Percentiles rank a stretch among this genome's conserved stretches.
phyloP scores from a whole-genome alignment of 2,797 vertebrate species.

The Erpetoichthys calabaricus region DNA sequence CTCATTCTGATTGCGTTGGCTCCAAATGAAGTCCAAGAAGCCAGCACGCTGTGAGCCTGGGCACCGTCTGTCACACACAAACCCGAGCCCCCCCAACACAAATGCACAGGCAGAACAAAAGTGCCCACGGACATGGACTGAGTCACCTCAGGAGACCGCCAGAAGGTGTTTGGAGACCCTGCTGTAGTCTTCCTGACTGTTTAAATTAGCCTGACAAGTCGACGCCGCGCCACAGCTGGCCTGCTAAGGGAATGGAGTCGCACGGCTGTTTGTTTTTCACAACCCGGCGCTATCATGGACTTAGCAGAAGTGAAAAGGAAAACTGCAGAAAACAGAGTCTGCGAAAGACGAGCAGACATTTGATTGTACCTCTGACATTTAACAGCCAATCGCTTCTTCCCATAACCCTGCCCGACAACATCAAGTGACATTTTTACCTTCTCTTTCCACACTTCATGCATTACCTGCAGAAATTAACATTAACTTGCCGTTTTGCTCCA shows the following conservation, averaged over 20 bases:
- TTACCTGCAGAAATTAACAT: constrained; percentile 65
- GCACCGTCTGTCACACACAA: too few relatives aligned
- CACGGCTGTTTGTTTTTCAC: constrained; percentile 44
- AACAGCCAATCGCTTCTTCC: constrained; percentile 50
- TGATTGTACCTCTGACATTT: constrained; percentile 58
- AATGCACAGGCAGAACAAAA: too few relatives aligned
- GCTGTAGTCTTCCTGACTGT: constrained; percentile 38
- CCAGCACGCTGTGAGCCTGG: too few relatives aligned
- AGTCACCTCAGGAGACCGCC: too few relatives aligned
- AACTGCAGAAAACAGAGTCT: constrained; percentile 25
- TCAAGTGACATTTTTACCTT: constrained; percentile 60
- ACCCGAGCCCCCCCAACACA: too few relatives aligned
- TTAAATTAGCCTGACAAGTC: constrained; percentile 49
- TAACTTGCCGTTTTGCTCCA: constrained; percentile 40
- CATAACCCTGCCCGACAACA: constrained; percentile 46
- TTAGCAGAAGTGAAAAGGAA: constrained; percentile 45
- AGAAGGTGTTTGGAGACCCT: constrained; percentile 27
- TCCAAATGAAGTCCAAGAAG: too few relatives aligned
- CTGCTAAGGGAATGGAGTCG: constrained; percentile 55
- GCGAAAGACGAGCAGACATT: constrained; percentile 43
- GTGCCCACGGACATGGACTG: too few relatives aligned
- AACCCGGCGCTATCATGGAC: constrained; percentile 41
- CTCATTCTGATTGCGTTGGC: too few relatives aligned
- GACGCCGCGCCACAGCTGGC: constrained; percentile 54
- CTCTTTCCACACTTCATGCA: constrained; percentile 41